phyloP scores from a whole-genome alignment of 2,888 invertebrate species.

The Lasioglossum marginatum region DNA sequence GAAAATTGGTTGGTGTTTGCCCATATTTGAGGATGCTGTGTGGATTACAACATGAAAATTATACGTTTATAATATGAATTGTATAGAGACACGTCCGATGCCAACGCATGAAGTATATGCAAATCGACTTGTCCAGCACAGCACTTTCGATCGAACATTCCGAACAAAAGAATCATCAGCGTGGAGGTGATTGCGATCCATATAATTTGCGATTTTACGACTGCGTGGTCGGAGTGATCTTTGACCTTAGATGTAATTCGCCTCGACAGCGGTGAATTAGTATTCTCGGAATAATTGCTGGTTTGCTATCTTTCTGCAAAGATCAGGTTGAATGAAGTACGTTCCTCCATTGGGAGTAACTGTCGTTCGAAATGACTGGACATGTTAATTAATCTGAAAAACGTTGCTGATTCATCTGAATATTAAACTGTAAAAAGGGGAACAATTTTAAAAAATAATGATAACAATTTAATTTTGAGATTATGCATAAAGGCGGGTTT shows the following conservation, averaged over 20 bases:
- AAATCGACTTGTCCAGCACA: neutral
- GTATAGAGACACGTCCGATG: neutral
- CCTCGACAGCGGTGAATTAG: conserved; percentile 10
- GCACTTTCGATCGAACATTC: conserved; percentile 9
- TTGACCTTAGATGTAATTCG: conserved; percentile 46
- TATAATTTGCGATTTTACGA: conserved; percentile 53
- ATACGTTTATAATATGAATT: neutral
- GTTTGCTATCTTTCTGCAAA: neutral
- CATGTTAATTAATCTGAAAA: neutral
- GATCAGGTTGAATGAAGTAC: neutral
- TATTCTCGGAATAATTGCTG: neutral
- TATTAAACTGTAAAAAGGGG: no score
- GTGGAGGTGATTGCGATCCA: conserved; percentile 39
- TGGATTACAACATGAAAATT: neutral
- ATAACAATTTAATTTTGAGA: neutral
- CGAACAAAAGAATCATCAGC: conserved; percentile 50
- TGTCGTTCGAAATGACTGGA: neutral
- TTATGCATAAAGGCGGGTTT: neutral
- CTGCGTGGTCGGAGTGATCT: conserved; percentile 40
- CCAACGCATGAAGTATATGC: neutral
- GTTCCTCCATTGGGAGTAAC: neutral
- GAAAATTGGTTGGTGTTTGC: neutral
- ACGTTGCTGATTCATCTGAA: no score
- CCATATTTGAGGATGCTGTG: neutral
- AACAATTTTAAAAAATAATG: no score